Base-by-base conservation (phyloP, 2,113 vertebrate genomes). In the Daboia siamensis region DNA sequence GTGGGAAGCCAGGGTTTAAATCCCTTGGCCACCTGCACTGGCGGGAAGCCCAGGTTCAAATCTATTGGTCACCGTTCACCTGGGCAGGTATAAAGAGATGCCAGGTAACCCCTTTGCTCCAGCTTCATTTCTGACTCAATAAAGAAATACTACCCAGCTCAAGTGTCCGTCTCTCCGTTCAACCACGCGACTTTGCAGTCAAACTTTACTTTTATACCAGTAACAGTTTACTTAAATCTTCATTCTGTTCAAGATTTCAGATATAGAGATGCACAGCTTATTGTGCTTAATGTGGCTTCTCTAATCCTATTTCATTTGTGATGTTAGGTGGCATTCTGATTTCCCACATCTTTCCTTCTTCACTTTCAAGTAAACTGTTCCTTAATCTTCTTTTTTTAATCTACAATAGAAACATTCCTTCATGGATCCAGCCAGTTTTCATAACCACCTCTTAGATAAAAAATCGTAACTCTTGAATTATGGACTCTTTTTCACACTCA, bases 391-490 rank as follows among this genome's bases (percentile, higher is more conserved):
- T 59, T 0, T 10, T 80, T 80, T n/a, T 86, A 52, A 20, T 0
- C 51, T 94, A 57, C 56, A 90, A 46, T 90, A 88, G 23, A 61
- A 86, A 48, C 15, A 69, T 87, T 29, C 29, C 10, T 23, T 90
- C 92, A 7, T 88, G 96, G 89, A 94, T 91, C 92, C 24, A 17
- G 56, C 89, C 1, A 92, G 48, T 21, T 91, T 96, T 95, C 92
- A 95, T 94, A 89, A 93, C 95, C 84, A 96, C 86, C 52, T 95
- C 59, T 86, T 92, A 88, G 94, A 92, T 46, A 92, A 10, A 87
- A 44, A 89, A 92, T 56, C 92, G 87, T 52, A 91, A 91, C 29
- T 3, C 26, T 56, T 61, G 39, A 86, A 80, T 33, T 95, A 92
- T 92, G 20, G 86, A 90, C 87, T 20, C 33, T 93, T 57, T 57